A percentile compares a stretch with the other conserved stretches of the same genome.
These are phyloP conservation scores for Rattus norvegicus DNA, from an alignment of 2,113 vertebrate species.

Conservation along the genomic window GRCr8 NC_086033.1:11650501-11651000, in stretches of 20 bases:
- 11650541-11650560: background rate
- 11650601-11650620: background rate
- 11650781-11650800: background rate
- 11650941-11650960: background rate
- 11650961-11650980: no score
- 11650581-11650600: background rate
- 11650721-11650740: background rate
- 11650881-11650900: no score
- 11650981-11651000: background rate
- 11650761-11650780: background rate
- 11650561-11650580: background rate
- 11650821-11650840: conserved; percentile 4
- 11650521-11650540: background rate
- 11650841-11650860: background rate
- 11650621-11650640: background rate
- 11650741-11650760: background rate
- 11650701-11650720: background rate
- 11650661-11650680: background rate
- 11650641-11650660: background rate
- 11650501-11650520: background rate
- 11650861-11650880: background rate
- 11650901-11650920: background rate
- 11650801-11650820: background rate
- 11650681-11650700: background rate
- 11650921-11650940: background rate